Evolutionary conservation across 2,888 invertebrate genomes (phyloP), one percentile per base, ranked within the genome.

Genomic region (Hydraecia micacea): DNA sequence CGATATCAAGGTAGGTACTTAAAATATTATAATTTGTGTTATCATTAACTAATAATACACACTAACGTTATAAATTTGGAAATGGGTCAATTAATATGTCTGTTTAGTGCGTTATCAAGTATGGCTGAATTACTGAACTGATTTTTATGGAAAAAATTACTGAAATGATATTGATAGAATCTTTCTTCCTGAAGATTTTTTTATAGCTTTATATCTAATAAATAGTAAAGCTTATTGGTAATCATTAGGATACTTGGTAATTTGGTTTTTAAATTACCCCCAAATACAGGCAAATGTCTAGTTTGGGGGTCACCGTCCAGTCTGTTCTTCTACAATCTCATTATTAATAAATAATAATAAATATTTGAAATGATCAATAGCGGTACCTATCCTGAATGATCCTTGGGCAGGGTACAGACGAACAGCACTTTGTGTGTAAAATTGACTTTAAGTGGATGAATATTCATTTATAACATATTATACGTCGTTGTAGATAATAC

Each of bases 1-100:
- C 80, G 80, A 78, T 80, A n/a, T n/a, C n/a, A n/a, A 80, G 63
- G 77, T 1, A 7, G 8, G 58, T 42, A 77, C 7, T 60, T 67
- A 32, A 68, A 66, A 18, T n/a, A 55, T 25, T 75, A 63, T 74
- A 65, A 81, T 60, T 55, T 60, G 13, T 42, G 49, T 58, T 81
- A 79, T 79, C 75, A 58, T 65, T 58, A 80, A 25, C 32, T 39
- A 36, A 28, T 36, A 39, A 32, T 58, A n/a, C 11, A 36, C 15
- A 49, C 49, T 58, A 15, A 49, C 32, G 42, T 32, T 60, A n/a
- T n/a, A 42, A 66, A 18, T 18, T 18, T 18, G 28, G 8, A 66
- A 58, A 18, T n/a, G 46, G 8, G n/a, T 18, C 25, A 46, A 66
- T 49, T 75, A 55, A n/a, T 11, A 25, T n/a, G 60, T 46, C 58